These are phyloP conservation scores for Matsumyia berberina DNA, from an alignment of 2,888 invertebrate species.

Conservation along the genomic window DNA sequence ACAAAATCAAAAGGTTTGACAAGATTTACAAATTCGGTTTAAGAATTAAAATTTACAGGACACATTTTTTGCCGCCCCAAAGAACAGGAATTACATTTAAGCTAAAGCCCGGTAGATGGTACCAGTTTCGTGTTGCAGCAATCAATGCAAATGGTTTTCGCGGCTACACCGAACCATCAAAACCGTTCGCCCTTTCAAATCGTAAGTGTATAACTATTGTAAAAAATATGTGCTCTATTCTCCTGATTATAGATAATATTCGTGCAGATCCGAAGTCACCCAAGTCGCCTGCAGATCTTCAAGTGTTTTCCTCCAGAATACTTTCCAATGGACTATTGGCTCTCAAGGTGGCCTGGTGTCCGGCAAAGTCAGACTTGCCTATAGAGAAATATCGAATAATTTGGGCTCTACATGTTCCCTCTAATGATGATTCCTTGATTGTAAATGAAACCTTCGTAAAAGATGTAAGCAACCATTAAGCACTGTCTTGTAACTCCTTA, in stretches of 20 bases:
- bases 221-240: slow-evolving; percentile 70
- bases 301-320: slow-evolving; percentile 77
- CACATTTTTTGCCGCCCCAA: slow-evolving; percentile 18
- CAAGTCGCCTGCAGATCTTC: slow-evolving; percentile 81
- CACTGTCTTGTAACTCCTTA: background rate
- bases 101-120: slow-evolving; percentile 89
- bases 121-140: slow-evolving; percentile 91
- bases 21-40: slow-evolving; percentile 46
- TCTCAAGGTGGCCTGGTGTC: slow-evolving; percentile 88
- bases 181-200: slow-evolving; percentile 85
- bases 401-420: slow-evolving; percentile 89
- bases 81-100: slow-evolving; percentile 83
- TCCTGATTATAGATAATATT: slow-evolving; percentile 69
- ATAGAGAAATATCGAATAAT: slow-evolving; percentile 90
- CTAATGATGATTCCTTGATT: slow-evolving; percentile 83
- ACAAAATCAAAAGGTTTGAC: slow-evolving; percentile 76
- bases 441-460: slow-evolving; percentile 81
- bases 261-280: slow-evolving; percentile 83
- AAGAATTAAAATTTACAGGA: slow-evolving; percentile 20
- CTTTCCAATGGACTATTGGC: slow-evolving; percentile 85
- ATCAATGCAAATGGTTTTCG: slow-evolving; percentile 89
- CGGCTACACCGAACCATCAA: slow-evolving; percentile 89
- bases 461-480: slow-evolving; percentile 79
- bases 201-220: slow-evolving; percentile 79
- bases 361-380: slow-evolving; percentile 89